phyloP scores from a whole-genome alignment of 2,797 vertebrate species.

The Cossypha niveicapilla region DNA sequence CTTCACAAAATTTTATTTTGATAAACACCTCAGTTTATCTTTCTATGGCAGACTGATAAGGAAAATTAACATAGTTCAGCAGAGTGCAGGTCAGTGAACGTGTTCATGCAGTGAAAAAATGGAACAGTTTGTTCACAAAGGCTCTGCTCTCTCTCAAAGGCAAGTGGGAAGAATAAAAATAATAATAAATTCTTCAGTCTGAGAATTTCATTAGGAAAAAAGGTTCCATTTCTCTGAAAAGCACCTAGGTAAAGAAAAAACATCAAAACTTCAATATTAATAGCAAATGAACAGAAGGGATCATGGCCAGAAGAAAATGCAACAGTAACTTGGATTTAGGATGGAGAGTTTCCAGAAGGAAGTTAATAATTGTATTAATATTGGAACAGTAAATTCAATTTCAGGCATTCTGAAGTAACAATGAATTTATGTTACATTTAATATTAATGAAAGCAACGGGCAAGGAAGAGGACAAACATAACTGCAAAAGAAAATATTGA shows the following conservation, averaged over 20 bases:
- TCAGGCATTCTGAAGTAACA: background rate
- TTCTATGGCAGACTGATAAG: background rate
- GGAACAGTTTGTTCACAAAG: background rate
- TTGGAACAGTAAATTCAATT: conserved; percentile 1
- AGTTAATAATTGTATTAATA: conserved; percentile 1
- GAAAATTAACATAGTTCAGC: conserved; percentile 2
- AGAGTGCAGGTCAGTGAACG: background rate
- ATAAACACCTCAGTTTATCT: conserved; percentile 30
- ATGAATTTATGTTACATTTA: background rate
- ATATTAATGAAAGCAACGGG: background rate
- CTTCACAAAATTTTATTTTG: background rate
- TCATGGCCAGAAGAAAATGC: background rate
- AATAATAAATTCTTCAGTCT: background rate
- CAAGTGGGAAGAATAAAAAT: background rate
- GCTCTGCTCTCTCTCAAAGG: background rate
- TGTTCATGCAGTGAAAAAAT: background rate
- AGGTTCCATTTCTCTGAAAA: background rate
- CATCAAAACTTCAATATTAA: background rate
- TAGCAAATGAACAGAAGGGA: background rate
- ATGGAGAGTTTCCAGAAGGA: background rate
- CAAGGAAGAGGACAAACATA: background rate
- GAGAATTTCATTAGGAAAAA: background rate
- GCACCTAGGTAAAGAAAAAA: background rate
- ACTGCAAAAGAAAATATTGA: background rate
- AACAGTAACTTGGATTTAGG: background rate